These are phyloP conservation scores for Chanos chanos DNA, from an alignment of 2,797 vertebrate species.

Conservation along the genomic window DNA sequence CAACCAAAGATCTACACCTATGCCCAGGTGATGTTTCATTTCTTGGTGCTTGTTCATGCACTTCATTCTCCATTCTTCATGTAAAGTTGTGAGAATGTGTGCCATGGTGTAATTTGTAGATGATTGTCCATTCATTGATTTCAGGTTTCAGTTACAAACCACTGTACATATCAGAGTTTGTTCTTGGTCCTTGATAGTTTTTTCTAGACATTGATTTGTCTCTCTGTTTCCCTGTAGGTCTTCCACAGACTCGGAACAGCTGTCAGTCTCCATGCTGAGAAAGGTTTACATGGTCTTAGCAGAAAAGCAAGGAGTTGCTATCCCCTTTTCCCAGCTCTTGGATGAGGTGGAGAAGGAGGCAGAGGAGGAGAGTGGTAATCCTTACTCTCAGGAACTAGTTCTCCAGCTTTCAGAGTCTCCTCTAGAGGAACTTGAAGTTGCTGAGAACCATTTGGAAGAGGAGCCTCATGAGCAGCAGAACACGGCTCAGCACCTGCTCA, in stretches of 20 bases:
- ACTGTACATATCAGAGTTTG: not conserved
- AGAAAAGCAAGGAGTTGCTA: not conserved
- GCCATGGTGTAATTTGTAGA: no score
- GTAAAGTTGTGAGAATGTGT: no score
- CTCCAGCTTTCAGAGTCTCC: conserved; percentile 17
- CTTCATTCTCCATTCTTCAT: not conserved
- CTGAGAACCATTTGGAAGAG: not conserved
- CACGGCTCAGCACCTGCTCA: no score
- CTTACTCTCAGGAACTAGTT: not conserved
- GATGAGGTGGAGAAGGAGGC: conserved; percentile 54
- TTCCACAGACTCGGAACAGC: not conserved
- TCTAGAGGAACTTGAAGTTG: not conserved
- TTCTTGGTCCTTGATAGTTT: not conserved
- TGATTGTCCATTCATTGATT: not conserved
- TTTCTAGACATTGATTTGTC: not conserved
- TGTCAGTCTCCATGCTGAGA: conserved; percentile 41
- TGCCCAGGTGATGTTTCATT: no score
- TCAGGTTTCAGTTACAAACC: no score
- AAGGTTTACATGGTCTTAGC: conserved; percentile 46
- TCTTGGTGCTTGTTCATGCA: no score
- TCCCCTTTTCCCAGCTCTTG: conserved; percentile 55
- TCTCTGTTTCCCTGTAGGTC: not conserved
- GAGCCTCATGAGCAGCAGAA: not conserved
- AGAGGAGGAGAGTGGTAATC: not conserved
- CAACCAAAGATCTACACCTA: no score